Base-by-base conservation (phyloP, 1,140 invertebrate genomes). In the Brachionus rotundiformis region DNA sequence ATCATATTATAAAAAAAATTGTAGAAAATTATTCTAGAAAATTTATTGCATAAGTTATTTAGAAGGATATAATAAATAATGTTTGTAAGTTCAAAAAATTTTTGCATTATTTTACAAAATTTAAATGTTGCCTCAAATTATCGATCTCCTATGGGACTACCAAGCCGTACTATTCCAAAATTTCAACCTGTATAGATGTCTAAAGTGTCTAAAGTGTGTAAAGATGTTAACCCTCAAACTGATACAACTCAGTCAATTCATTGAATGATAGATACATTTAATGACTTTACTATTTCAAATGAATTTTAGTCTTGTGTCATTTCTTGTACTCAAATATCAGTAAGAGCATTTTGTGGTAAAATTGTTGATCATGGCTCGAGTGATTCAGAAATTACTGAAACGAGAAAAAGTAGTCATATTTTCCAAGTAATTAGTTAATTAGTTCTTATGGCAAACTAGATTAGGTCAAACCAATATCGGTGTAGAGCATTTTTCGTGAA, bases 81-180 rank as follows among this genome's bases (percentile, higher is more conserved):
- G n/a, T n/a, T n/a, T n/a, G n/a, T n/a, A n/a, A n/a, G n/a, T n/a
- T n/a, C n/a, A n/a, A n/a, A n/a, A n/a, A n/a, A n/a, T 49, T 49
- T 49, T 49, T 49, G 47, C 47, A 49, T 49, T 49, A 49, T 5
- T 49, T 49, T 49, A 49, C 47, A 49, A 49, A 49, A 49, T n/a
- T 49, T 49, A 49, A 49, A 49, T 49, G 13, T 49, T 3, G 13
- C 3, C 13, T 5, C 47, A 49, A 49, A 49, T 49, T 49, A 49
- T 49, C 47, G 13, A 19, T 49, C 47, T 49, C 47, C 47, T 5
- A 49, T 49, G 47, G 13, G 47, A 11, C 47, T 49, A 41, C 39
- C 6, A 41, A 41, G 39, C 13, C 39, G 39, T 41, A 13, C 39
- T 13, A 41, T 41, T 41, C 47, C 47, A 49, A 49, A 49, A 13